Base-by-base conservation (phyloP, 2,888 invertebrate genomes). In the Drosophila leonis region DNA sequence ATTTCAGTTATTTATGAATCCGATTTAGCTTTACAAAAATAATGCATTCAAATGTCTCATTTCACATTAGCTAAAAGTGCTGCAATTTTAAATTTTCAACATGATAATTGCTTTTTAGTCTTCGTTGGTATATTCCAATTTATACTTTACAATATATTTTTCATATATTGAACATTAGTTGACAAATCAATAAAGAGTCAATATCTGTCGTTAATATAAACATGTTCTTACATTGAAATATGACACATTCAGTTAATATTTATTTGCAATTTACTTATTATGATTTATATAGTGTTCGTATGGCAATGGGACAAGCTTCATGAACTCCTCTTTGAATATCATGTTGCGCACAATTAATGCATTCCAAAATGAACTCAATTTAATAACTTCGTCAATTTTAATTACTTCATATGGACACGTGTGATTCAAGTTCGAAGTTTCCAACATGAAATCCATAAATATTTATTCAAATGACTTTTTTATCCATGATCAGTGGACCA, bases 341-440 rank as follows among this genome's bases (percentile, higher is more conserved):
- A 65, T 2, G 9, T 75, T 10, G 4, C 9, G 20, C 4, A 78
- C 51, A 33, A 72, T 54, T 2, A 78, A 1, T 8, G 29, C 46
- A 7, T 75, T 46, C 78, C 78, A 10, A 29, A 33, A 64, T 6
- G 1, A 15, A 2, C 0, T 9, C 2, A 49, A 24, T 7, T 24
- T 13, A 37, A 37, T 27, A 39, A 33, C 4, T 18, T 54, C 0
- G 7, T 7, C 4, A 9, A 1, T 20, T 13, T 13, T 2, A 15
- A 24, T 46, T 33, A 78, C 78, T 0, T 61, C 44, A 35, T 63
- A 78, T 0, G 78, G 78, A 8, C 78, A 78, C 2, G 67, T 24
- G 24, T 78, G 78, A 44, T 78, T 78, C 0, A 75, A 0, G 44
- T 78, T 78, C 0, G 78, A 65, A 0, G 0, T 9, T 0, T 33